A percentile compares a stretch with the other conserved stretches of the same genome.
Conservation (phyloP, 2,888 invertebrate genomes). For the Cephalotes varians region DNA sequence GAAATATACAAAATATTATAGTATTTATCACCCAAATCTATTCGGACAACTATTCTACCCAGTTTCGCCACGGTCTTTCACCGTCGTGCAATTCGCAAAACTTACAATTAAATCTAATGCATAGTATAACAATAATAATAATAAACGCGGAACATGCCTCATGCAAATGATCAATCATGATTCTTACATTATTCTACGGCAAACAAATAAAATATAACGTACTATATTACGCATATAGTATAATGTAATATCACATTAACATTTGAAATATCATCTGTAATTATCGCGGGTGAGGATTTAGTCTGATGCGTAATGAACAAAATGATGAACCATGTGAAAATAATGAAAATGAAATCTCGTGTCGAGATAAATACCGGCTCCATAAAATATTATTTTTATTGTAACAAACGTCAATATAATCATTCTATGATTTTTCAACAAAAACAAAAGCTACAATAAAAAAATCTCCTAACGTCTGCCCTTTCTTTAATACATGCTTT, state of each 20-base stretch:
- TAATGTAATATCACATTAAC: neutral
- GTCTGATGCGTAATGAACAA: neutral
- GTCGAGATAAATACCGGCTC: conserved; percentile 25
- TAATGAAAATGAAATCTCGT: neutral
- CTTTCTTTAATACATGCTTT: neutral
- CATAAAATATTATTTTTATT: conserved; percentile 61
- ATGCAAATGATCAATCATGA: conserved; percentile 53
- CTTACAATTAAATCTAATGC: conserved; percentile 50
- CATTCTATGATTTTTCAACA: neutral
- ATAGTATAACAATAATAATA: conserved; percentile 6
- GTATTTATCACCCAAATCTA: neutral
- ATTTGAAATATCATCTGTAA: neutral
- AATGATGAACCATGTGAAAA: neutral
- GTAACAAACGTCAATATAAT: conserved; percentile 34
- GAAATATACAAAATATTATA: no score
- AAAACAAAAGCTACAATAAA: neutral
- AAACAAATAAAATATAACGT: neutral
- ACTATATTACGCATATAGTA: neutral
- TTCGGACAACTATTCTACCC: neutral
- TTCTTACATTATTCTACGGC: neutral
- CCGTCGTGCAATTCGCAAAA: conserved; percentile 74
- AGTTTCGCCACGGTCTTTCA: conserved; percentile 63
- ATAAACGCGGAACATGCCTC: conserved; percentile 43
- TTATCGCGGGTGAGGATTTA: conserved; percentile 4
- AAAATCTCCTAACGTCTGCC: neutral